phyloP scores from a whole-genome alignment of 2,113 vertebrate species.

The Morone chrysops region DNA sequence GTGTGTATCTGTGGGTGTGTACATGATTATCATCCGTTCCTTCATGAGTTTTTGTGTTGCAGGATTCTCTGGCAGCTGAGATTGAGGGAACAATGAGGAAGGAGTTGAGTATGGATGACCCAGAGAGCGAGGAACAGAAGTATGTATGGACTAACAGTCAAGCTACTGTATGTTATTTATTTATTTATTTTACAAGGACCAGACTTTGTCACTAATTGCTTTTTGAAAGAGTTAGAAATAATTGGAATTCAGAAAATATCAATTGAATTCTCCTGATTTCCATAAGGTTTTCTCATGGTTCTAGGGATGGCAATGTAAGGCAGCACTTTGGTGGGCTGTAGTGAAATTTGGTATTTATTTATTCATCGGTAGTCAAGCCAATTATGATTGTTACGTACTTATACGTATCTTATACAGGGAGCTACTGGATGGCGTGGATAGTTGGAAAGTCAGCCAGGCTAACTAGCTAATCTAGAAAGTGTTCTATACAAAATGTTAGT shows the following conservation, averaged over 20 bases:
- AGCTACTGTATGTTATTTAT: not conserved
- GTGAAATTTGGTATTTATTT: not conserved
- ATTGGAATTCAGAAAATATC: not conserved
- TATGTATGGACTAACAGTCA: slow-evolving; percentile 44
- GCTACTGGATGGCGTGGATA: not conserved
- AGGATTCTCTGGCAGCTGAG: slow-evolving; percentile 98
- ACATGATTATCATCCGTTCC: not conserved
- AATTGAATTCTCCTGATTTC: not conserved
- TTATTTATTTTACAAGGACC: not conserved
- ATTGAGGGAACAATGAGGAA: slow-evolving; percentile 99
- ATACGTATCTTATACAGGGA: not conserved
- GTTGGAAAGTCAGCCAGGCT: not conserved
- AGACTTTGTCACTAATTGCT: too few species aligned
- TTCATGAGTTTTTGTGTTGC: slow-evolving; percentile 51
- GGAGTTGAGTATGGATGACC: slow-evolving; percentile 92
- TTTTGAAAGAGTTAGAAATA: not conserved
- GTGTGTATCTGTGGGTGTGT: not conserved
- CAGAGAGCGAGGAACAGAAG: slow-evolving; percentile 89
- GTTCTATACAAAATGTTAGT: not conserved
- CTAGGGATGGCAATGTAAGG: not conserved
- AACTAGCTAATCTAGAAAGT: not conserved
- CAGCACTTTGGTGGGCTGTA: not conserved
- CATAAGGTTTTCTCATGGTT: not conserved
- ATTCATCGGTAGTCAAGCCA: not conserved
- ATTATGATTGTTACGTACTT: not conserved